These are phyloP conservation scores for Anolis sagrei DNA, from an alignment of 2,113 vertebrate species.

Conservation along the genomic window DNA sequence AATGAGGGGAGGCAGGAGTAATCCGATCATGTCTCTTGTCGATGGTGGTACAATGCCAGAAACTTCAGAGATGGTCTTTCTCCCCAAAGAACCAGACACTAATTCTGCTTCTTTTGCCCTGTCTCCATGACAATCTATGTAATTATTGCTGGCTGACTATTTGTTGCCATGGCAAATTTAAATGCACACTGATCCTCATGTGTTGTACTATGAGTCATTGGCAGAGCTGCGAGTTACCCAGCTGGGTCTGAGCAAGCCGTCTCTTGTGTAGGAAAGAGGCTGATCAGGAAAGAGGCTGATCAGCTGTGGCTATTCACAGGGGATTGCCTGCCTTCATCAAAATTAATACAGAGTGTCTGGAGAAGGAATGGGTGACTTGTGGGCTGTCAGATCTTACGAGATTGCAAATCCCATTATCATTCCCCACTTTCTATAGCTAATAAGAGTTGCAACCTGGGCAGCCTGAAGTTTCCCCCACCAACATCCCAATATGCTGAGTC, in stretches of 20 bases:
- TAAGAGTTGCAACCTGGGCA: no score
- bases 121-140: slow-evolving; percentile 74
- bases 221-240: slow-evolving; percentile 49
- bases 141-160: slow-evolving; percentile 82
- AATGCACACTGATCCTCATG: slow-evolving; percentile 79
- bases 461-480: background rate
- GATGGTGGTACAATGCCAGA: background rate
- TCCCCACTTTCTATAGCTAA: background rate
- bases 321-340: background rate
- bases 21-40: background rate
- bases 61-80: slow-evolving; percentile 13
- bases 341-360: background rate
- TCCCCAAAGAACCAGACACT: slow-evolving; percentile 33
- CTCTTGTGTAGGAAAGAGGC: background rate
- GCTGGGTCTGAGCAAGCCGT: slow-evolving; percentile 35
- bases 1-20: background rate
- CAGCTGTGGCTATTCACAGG: background rate
- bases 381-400: background rate
- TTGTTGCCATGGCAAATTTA: slow-evolving; percentile 79
- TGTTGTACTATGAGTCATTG: slow-evolving; percentile 77
- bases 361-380: background rate
- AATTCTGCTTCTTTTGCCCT: slow-evolving; percentile 73
- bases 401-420: background rate
- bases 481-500: background rate
- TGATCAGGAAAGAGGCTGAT: background rate